A percentile compares a stretch with the other conserved stretches of the same genome.
These are phyloP conservation scores for Macrosiphum euphorbiae DNA, from an alignment of 2,888 invertebrate species.

Conservation along the genomic window DNA sequence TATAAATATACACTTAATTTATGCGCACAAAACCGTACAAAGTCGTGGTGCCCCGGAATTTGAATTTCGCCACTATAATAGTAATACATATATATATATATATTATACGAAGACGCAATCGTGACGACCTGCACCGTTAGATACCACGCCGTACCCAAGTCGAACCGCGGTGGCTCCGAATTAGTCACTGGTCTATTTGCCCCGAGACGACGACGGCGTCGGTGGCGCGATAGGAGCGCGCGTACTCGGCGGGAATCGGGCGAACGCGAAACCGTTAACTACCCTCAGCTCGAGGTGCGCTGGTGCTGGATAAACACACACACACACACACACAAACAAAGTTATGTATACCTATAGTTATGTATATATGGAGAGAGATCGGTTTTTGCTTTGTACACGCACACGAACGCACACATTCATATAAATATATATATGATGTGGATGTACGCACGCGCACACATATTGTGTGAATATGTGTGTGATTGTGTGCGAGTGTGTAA, in stretches of 20 bases:
- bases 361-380: no score
- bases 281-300: constrained; percentile 9
- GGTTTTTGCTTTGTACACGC: no score
- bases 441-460: not conserved
- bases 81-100: no score
- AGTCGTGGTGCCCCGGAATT: not conserved
- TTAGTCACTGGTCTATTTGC: constrained; percentile 34
- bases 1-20: not conserved
- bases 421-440: not conserved
- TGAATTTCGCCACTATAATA: not conserved
- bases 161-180: constrained; percentile 35
- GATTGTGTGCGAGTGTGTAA: not conserved
- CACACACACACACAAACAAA: not conserved
- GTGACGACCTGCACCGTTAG: not conserved
- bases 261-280: constrained; percentile 38
- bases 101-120: not conserved
- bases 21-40: not conserved
- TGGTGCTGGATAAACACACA: not conserved
- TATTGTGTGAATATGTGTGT: no score
- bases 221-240: constrained; percentile 26
- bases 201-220: not conserved
- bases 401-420: no score
- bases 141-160: not conserved
- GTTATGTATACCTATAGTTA: no score
- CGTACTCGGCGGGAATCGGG: constrained; percentile 5